Percentiles rank a stretch among this genome's conserved stretches.
Conservation (phyloP, 2,113 vertebrate genomes). For the Acanthochromis polyacanthus region DNA sequence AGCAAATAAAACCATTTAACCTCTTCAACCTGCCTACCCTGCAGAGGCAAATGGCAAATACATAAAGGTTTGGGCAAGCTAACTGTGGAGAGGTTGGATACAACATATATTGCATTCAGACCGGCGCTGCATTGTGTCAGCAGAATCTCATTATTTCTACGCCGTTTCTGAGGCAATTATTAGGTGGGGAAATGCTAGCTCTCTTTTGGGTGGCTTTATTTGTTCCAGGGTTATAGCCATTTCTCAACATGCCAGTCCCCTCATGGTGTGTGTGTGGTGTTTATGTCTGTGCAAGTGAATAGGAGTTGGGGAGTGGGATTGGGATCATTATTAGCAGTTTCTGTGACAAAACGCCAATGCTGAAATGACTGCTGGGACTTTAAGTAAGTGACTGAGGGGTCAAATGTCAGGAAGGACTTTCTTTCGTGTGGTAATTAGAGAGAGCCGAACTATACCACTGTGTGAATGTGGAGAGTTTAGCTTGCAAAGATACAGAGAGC, state of each 20-base stretch:
- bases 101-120: conserved; percentile 28
- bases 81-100: conserved; percentile 17
- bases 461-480: not conserved
- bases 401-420: conserved; percentile 38
- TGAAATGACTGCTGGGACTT: conserved; percentile 42
- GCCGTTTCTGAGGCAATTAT: conserved; percentile 62
- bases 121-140: conserved; percentile 40
- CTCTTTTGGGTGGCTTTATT: conserved; percentile 57
- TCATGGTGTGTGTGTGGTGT: conserved; percentile 18
- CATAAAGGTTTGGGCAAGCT: conserved; percentile 43
- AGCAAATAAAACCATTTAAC: conserved; percentile 74
- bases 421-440: conserved; percentile 46
- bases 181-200: conserved; percentile 29
- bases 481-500: conserved; percentile 22
- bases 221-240: conserved; percentile 56
- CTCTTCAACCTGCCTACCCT: conserved; percentile 54
- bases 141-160: conserved; percentile 66
- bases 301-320: not conserved
- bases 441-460: conserved; percentile 14
- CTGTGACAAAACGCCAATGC: conserved; percentile 15
- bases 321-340: conserved; percentile 37
- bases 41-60: conserved; percentile 58
- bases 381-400: conserved; percentile 16
- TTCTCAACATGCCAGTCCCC: conserved; percentile 28
- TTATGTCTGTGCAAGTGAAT: not conserved